Evolutionary conservation across 2,888 invertebrate species (phyloP).

Genomic region (Leucozona laternaria): DNA sequence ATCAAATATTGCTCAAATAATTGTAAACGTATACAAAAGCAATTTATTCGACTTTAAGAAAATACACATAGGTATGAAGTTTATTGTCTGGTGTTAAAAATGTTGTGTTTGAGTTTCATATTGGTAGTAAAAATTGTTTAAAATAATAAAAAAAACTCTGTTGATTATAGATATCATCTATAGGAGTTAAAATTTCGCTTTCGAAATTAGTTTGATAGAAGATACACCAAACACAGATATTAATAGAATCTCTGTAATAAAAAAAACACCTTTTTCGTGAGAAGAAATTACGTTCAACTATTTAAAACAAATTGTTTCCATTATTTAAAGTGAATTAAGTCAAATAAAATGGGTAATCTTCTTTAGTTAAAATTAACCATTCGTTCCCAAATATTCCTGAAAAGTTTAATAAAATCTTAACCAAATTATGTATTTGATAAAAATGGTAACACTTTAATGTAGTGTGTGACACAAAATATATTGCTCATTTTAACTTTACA

Average conservation of each 20-base stretch:
- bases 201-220: neutral
- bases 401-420: neutral
- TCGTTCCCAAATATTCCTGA: too few species aligned
- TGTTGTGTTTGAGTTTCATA: neutral
- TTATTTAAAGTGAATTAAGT: too few species aligned
- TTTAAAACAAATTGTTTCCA: too few species aligned
- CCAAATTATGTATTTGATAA: neutral
- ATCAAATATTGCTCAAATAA: constrained; percentile 28
- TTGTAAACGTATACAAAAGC: constrained; percentile 9
- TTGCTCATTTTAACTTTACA: constrained; percentile 3
- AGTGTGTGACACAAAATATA: neutral
- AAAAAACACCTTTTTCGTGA: too few species aligned
- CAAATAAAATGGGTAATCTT: too few species aligned
- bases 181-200: neutral
- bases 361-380: too few species aligned
- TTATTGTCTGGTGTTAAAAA: constrained; percentile 15
- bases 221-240: too few species aligned
- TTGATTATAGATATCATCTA: neutral
- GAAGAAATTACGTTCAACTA: too few species aligned
- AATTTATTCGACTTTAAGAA: constrained; percentile 14
- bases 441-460: neutral
- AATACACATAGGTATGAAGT: neutral
- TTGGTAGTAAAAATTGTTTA: neutral
- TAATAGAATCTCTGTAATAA: too few species aligned
- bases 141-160: neutral